Conservation (phyloP, 2,888 invertebrate species). For the Tinea pellionella region DNA sequence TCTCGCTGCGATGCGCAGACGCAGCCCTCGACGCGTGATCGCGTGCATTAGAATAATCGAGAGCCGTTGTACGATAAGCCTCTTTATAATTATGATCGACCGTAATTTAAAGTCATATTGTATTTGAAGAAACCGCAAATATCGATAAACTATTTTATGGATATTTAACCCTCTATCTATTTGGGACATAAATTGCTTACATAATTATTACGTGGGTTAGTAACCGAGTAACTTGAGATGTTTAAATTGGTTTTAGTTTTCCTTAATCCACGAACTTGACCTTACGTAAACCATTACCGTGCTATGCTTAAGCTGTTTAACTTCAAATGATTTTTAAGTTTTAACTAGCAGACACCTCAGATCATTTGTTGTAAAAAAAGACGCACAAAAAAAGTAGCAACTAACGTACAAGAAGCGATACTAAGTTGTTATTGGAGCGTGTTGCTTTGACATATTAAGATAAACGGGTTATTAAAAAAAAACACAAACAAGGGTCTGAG, state of each 20-base stretch:
- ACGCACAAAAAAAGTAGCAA: constrained; percentile 23
- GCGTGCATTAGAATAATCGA: constrained; percentile 18
- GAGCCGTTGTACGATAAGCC: constrained; percentile 34
- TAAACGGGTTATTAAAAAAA: constrained; percentile 50
- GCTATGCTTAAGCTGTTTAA: constrained; percentile 18
- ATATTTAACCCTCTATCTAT: constrained; percentile 23
- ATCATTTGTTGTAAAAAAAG: constrained; percentile 29
- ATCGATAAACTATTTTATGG: constrained; percentile 36
- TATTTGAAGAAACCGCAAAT: constrained; percentile 29
- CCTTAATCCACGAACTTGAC: constrained; percentile 8
- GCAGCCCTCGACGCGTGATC: constrained; percentile 16
- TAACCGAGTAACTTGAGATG: not conserved
- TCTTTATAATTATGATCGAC: constrained; percentile 38
- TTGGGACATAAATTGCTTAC: not conserved
- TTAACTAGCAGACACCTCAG: constrained; percentile 27
- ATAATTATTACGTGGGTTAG: constrained; percentile 1
- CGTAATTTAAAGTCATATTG: constrained; percentile 26
- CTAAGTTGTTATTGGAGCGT: constrained; percentile 48
- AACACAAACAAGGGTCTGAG: constrained; percentile 21
- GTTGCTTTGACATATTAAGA: constrained; percentile 61
- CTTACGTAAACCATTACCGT: constrained; percentile 8
- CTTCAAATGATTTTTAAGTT: constrained; percentile 53
- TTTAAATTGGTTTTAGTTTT: constrained; percentile 6
- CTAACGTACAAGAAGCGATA: constrained; percentile 36
- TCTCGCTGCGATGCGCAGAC: constrained; percentile 32